Evolutionary conservation across 2,888 invertebrate species (phyloP), one percentile per base, ranked within the genome.

Genomic region (Heterodera filipjevi): DNA sequence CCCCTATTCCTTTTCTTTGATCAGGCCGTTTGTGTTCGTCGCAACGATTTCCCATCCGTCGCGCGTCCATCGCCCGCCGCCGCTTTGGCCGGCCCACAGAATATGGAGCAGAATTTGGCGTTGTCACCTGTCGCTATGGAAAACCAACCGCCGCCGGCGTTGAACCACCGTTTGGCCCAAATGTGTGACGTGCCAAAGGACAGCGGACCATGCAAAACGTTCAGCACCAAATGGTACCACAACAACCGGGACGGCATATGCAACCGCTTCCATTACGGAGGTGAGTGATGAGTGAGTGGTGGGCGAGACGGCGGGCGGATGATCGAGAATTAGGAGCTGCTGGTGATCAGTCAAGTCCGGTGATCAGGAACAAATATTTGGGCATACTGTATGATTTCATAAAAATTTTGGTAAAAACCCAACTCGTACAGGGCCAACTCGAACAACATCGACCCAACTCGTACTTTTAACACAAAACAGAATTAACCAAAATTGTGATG

Each of bases 211-310:
- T 88, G 88, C 82, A 82, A 82, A 59, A 72, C 84, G 64, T 87
- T 85, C 77, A 82, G 80, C 76, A 66, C 78, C 44, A 79, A 79
- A 71, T 79, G 79, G 79, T 77, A 72, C 82, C 89, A 84, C 85
- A 88, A 87, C 81, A 82, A 84, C 77, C 81, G 77, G 33, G 87
- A 87, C 80, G 84, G 85, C 30, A 84, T 81, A n/a, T 96, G 96
- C 89, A 92, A 93, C 5, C 94, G 94, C 89, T 97, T 97, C 90
- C 92, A 93, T 81, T 96, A 94, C 90, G 95, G 95, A 66, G 95
- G 95, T 33, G 96, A n/a, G n/a, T n/a, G n/a, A n/a, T n/a, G 53
- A 19, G 53, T 5, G 19, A 53, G 16, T 6, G 5, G 5, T 6
- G 16, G 22, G 53, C 6, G 53, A 53, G 16, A 19, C 22, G 22